Percentiles rank a stretch among this genome's conserved stretches.
phyloP scores from a whole-genome alignment of 1,140 invertebrate species.

The Himalopsyche phryganea region DNA sequence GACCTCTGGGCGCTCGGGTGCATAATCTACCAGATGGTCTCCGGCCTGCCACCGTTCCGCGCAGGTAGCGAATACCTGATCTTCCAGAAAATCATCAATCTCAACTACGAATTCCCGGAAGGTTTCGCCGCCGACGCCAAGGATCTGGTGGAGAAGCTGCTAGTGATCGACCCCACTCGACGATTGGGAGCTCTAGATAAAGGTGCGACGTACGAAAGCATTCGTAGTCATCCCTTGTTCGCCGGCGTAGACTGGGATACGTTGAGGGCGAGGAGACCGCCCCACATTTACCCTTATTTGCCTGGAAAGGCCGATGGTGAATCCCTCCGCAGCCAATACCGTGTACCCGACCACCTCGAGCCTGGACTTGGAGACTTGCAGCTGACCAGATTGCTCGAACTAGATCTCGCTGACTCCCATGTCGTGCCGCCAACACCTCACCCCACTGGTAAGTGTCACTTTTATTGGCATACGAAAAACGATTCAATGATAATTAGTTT shows the following conservation, averaged over 20 bases:
- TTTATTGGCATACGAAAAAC: background rate
- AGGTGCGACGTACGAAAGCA: constrained; percentile 70
- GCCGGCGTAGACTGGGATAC: constrained; percentile 78
- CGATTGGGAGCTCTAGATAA: constrained; percentile 81
- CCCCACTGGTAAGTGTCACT: constrained; percentile 40
- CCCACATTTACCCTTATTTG: constrained; percentile 79
- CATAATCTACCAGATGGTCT: constrained; percentile 96
- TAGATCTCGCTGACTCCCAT: constrained; percentile 54
- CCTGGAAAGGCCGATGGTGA: constrained; percentile 73
- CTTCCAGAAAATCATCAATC: constrained; percentile 91
- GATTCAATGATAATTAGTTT: too few relatives aligned
- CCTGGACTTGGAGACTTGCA: constrained; percentile 83
- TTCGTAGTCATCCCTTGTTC: constrained; percentile 86
- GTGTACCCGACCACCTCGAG: constrained; percentile 73
- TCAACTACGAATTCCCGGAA: constrained; percentile 91
- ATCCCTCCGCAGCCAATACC: constrained; percentile 60
- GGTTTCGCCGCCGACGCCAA: constrained; percentile 80
- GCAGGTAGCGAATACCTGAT: constrained; percentile 93
- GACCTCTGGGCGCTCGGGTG: constrained; percentile 99
- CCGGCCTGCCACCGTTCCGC: constrained; percentile 88
- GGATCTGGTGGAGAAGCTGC: constrained; percentile 82
- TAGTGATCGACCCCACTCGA: constrained; percentile 76
- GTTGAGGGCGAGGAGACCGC: constrained; percentile 74
- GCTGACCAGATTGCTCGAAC: constrained; percentile 69
- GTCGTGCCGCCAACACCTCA: constrained; percentile 34